Base-by-base conservation (phyloP, 2,888 invertebrate species). In the Strigamia crassipes region DNA sequence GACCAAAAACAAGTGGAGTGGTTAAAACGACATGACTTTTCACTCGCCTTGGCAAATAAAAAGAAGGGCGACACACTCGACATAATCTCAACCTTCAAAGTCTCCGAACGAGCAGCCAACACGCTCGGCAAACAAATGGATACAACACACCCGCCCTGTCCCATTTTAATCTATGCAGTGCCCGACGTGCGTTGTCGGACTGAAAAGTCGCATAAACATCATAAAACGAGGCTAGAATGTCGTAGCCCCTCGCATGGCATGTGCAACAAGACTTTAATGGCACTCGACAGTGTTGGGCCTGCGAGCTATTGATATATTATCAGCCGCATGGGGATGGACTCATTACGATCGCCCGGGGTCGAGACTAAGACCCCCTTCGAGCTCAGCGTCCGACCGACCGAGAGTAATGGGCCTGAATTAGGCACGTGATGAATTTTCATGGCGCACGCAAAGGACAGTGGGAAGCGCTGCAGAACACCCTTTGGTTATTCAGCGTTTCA, bases 301-400 rank as follows among this genome's bases (percentile, higher is more conserved):
- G 73, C 73, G 73, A 73, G 73, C 73, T 73, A 73, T 73, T 73
- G 73, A 73, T 73, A 73, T 73, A 73, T 73, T 73, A 73, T 73
- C 73, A 27, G 73, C 31, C 73, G 73, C 73, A 73, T 73, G 73
- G 73, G 73, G 73, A 31, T 73, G 73, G 73, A 73, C 73, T 73
- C 73, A 73, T 73, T 73, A 73, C 73, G 73, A 73, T 73, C 73
- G 73, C 15, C 73, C 73, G n/a, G 73, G 73, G 73, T 73, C 73
- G 73, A 73, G 73, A 73, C 73, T 73, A 73, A 73, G 73, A 73
- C 73, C 73, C 73, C 73, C 73, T 73, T 73, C 73, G 73, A 73
- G 73, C 73, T 73, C 73, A 73, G 73, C 27, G 31, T 73, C 73
- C 73, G 73, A 12, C 73, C 73, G 31, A 73, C 27, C 73, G 73